A percentile compares a stretch with the other conserved stretches of the same genome.
Evolutionary conservation across 2,113 vertebrate species (phyloP).

Genomic region (Thinocorus orbignyianus): DNA sequence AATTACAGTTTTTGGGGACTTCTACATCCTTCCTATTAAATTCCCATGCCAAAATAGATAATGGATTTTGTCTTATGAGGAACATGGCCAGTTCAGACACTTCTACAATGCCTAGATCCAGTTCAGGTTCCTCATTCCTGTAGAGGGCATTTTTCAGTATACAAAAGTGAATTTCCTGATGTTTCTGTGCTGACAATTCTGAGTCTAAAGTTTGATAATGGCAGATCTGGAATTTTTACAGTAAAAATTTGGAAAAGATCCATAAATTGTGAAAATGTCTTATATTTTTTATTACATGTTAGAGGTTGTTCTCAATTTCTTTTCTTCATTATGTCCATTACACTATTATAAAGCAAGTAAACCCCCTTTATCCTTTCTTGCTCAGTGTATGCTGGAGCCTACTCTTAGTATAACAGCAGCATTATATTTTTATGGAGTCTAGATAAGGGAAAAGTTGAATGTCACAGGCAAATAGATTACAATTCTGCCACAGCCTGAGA

Average conservation of each 20-base stretch:
- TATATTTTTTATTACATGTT: neutral
- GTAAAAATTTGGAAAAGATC: neutral
- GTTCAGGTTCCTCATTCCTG: neutral
- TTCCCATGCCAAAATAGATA: neutral
- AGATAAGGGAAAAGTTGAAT: neutral
- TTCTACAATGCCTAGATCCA: neutral
- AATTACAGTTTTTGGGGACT: neutral
- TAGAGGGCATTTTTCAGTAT: neutral
- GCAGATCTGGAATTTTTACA: neutral
- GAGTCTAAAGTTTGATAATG: neutral
- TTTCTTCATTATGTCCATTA: neutral
- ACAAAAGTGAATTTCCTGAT: neutral
- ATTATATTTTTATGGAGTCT: neutral
- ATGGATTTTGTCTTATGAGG: neutral
- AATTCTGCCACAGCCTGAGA: neutral
- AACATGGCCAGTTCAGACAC: neutral
- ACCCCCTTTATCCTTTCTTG: neutral
- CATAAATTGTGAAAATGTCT: neutral
- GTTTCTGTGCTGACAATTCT: neutral
- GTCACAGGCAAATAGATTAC: neutral
- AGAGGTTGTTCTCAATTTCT: neutral
- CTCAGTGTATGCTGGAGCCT: neutral
- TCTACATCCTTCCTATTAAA: neutral
- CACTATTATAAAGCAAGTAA: neutral
- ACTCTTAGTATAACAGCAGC: neutral